phyloP scores from a whole-genome alignment of 2,797 vertebrate genomes.

The Labeo calbasu region DNA sequence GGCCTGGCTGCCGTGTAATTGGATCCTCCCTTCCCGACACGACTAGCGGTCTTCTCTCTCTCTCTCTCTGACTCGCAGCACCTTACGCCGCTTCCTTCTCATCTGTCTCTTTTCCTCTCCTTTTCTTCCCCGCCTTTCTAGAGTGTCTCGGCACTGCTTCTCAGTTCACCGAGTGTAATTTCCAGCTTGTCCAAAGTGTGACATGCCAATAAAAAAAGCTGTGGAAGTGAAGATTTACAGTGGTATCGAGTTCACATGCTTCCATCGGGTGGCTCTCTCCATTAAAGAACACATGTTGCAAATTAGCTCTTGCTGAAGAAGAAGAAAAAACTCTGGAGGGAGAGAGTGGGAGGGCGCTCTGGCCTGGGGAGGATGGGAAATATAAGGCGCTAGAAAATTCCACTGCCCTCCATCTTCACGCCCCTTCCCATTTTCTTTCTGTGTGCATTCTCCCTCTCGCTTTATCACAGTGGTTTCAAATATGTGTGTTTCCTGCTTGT shows the following conservation, averaged over 20 bases:
- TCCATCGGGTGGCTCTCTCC: conserved; percentile 64
- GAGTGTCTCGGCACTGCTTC: conserved; percentile 65
- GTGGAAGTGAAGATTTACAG: conserved; percentile 78
- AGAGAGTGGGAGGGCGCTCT: conserved; percentile 64
- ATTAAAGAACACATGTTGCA: conserved; percentile 80
- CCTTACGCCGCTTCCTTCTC: conserved; percentile 48
- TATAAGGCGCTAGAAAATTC: conserved; percentile 63
- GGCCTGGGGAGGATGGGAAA: conserved; percentile 67
- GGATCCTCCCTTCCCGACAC: conserved; percentile 23
- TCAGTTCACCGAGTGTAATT: conserved; percentile 71
- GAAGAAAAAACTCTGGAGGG: conserved; percentile 46
- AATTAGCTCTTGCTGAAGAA: conserved; percentile 73
- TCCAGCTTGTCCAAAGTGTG: conserved; percentile 77
- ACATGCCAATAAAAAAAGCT: conserved; percentile 79
- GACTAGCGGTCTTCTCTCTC: conserved; percentile 48
- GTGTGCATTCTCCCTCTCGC: not conserved
- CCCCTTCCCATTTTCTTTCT: not conserved
- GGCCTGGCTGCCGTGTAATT: conserved; percentile 49
- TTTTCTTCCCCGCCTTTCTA: conserved; percentile 55
- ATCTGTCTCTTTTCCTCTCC: conserved; percentile 23
- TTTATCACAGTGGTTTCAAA: conserved; percentile 30
- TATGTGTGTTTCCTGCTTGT: conserved; percentile 34
- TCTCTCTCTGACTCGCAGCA: conserved; percentile 45
- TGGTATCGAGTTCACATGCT: conserved; percentile 77
- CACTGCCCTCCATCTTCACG: conserved; percentile 28